Conservation (phyloP, 1,140 invertebrate genomes). For the Panonychus citri region DNA sequence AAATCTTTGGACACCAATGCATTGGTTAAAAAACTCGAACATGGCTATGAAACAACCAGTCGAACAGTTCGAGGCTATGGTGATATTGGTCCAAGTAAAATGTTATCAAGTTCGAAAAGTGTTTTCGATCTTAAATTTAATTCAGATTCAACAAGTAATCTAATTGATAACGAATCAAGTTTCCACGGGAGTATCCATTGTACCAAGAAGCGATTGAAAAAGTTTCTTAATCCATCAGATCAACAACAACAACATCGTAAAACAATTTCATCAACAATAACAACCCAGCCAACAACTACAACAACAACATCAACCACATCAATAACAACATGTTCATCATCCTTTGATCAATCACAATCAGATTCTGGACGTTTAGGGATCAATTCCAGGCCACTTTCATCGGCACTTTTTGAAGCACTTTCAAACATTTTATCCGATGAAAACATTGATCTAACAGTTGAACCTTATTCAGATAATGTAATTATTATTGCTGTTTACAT, state of each 20-base stretch:
- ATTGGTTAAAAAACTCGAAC: background rate
- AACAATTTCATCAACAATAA: background rate
- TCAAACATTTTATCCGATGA: constrained; percentile 20
- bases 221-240: background rate
- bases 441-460: constrained; percentile 22
- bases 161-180: background rate
- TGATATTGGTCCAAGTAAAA: background rate
- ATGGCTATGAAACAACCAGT: background rate
- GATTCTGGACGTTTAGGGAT: background rate
- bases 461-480: constrained; percentile 23
- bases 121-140: background rate
- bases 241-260: no score
- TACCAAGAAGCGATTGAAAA: background rate
- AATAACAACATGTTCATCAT: background rate
- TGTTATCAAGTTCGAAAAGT: background rate
- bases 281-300: no score
- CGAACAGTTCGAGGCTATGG: background rate
- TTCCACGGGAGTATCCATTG: background rate
- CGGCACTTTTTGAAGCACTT: constrained; percentile 7
- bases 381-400: background rate
- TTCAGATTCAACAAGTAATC: background rate
- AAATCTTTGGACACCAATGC: background rate
- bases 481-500: background rate
- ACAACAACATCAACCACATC: background rate
- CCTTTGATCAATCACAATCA: background rate